phyloP scores from a whole-genome alignment of 2,797 vertebrate species.

The Amblyraja radiata region DNA sequence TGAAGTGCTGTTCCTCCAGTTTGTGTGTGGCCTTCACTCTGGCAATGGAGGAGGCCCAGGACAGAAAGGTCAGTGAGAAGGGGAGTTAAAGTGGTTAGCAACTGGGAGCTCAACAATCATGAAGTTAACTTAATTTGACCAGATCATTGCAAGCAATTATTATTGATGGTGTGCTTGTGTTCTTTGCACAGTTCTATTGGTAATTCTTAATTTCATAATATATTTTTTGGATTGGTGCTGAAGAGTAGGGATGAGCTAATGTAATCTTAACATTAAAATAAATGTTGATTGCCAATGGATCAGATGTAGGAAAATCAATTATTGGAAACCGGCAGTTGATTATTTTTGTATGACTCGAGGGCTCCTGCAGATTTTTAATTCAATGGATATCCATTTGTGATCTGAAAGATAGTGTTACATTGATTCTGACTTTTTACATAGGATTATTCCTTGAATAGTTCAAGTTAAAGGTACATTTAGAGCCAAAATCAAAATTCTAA shows the following conservation, averaged over 20 bases:
- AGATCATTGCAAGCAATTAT: not conserved
- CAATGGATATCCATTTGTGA: not conserved
- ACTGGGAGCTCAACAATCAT: not conserved
- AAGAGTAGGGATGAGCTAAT: not conserved
- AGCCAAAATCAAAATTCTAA: not conserved
- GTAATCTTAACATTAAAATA: not conserved
- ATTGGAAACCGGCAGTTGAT: not conserved
- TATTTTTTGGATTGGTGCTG: not conserved
- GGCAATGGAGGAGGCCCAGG: too few species aligned
- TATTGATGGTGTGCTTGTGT: not conserved
- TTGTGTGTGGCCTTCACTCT: too few species aligned
- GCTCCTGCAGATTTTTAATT: not conserved
- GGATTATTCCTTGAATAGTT: not conserved
- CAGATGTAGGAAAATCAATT: not conserved
- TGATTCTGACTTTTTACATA: not conserved
- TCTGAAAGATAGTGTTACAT: not conserved
- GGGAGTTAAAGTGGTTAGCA: too few species aligned
- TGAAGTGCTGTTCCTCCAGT: too few species aligned
- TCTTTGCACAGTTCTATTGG: not conserved
- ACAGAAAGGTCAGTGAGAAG: too few species aligned
- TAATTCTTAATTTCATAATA: not conserved
- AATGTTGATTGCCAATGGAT: not conserved
- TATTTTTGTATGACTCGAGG: not conserved
- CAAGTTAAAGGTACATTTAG: not conserved
- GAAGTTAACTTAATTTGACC: not conserved